These are phyloP conservation scores for Tigriopus japonicus DNA, from an alignment of 1,140 invertebrate species.

Conservation along the genomic window DNA sequence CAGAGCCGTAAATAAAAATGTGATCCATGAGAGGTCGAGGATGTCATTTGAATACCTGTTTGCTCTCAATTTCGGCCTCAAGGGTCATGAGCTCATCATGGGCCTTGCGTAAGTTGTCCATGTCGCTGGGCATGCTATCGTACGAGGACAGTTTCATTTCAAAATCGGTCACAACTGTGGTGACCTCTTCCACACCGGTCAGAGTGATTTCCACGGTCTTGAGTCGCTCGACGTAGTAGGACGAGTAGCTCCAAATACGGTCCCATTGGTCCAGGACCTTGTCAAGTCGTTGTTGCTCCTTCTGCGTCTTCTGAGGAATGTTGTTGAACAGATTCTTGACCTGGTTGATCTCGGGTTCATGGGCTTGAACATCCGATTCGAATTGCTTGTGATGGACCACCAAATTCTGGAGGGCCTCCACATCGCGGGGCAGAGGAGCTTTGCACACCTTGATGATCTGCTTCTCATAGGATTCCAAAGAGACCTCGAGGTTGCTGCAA, in stretches of 20 bases:
- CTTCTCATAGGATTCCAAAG: slow-evolving; percentile 64
- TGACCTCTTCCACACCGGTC: slow-evolving; percentile 67
- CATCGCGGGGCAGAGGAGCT: slow-evolving; percentile 56
- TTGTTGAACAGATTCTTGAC: slow-evolving; percentile 26
- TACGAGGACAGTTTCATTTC: slow-evolving; percentile 72
- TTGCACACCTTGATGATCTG: slow-evolving; percentile 56
- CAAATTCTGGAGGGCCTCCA: slow-evolving; percentile 63
- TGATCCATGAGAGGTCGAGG: not conserved
- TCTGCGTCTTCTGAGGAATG: slow-evolving; percentile 50
- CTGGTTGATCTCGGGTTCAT: slow-evolving; percentile 22
- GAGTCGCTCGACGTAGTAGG: slow-evolving; percentile 65
- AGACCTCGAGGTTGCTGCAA: slow-evolving; percentile 53
- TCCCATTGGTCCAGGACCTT: slow-evolving; percentile 78
- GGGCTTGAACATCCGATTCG: slow-evolving; percentile 41
- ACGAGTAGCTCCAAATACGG: slow-evolving; percentile 59
- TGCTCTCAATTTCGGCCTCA: slow-evolving; percentile 20
- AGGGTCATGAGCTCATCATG: slow-evolving; percentile 26
- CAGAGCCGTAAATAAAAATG: slow-evolving; percentile 3
- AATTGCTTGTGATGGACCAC: slow-evolving; percentile 76
- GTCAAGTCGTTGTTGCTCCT: slow-evolving; percentile 70
- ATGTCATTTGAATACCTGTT: slow-evolving; percentile 21
- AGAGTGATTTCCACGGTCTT: slow-evolving; percentile 80
- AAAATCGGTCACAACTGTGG: slow-evolving; percentile 67
- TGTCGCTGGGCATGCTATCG: slow-evolving; percentile 57
- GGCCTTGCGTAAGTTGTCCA: slow-evolving; percentile 48